These are phyloP conservation scores for Hypomesus transpacificus DNA, from an alignment of 2,113 vertebrate species.

Conservation along the genomic window DNA sequence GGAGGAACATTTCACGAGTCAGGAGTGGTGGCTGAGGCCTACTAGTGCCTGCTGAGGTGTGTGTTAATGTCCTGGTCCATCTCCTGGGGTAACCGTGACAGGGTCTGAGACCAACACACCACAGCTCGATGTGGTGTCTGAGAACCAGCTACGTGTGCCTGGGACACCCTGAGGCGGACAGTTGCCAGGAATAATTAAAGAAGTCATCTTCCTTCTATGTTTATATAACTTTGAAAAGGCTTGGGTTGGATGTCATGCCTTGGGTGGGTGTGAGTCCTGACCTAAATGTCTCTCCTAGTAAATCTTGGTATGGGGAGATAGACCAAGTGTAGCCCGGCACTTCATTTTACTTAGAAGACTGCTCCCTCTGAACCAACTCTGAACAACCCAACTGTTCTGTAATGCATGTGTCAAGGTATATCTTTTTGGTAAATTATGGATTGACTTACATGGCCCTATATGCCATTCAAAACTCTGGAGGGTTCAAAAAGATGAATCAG, in stretches of 20 bases:
- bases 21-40: conserved; percentile 39
- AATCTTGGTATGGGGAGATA: background rate
- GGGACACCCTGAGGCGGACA: conserved; percentile 13
- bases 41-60: conserved; percentile 54
- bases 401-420: background rate
- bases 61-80: conserved; percentile 47
- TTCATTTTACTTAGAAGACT: background rate
- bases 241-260: background rate
- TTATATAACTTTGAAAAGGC: conserved; percentile 48
- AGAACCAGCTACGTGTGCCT: conserved; percentile 15
- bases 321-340: background rate
- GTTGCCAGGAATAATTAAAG: conserved; percentile 46
- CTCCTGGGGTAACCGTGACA: conserved; percentile 22
- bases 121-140: conserved; percentile 20
- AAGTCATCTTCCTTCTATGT: conserved; percentile 31
- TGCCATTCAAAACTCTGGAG: no score
- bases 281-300: conserved; percentile 32
- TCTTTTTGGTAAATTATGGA: background rate
- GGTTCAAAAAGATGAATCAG: background rate
- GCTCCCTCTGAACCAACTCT: background rate
- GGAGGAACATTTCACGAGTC: conserved; percentile 57
- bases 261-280: conserved; percentile 23
- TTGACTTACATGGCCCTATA: background rate
- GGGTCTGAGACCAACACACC: conserved; percentile 28
- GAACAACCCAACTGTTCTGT: background rate